Evolutionary conservation across 1,140 invertebrate genomes (phyloP), one percentile per base, ranked within the genome.

Genomic region (Pristionchus pacificus): DNA sequence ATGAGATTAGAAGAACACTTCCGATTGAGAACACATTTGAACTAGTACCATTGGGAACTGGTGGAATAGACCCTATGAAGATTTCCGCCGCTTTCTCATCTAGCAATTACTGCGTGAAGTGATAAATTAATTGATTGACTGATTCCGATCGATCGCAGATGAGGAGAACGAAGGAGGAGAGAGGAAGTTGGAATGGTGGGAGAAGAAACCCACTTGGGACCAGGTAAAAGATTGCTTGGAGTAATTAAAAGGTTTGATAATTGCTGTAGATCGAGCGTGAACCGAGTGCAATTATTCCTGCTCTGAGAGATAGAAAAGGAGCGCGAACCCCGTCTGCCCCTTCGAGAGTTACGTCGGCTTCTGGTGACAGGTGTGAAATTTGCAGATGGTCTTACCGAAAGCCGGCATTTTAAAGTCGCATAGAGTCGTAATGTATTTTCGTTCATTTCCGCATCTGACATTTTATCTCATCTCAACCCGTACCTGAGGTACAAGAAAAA

Each of bases 181-280:
- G 49, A 31, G 63, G 60, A 32, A 72, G 58, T n/a, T 49, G 27
- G 70, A 72, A 72, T 72, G 70, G 70, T 72, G 70, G 70, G 63
- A 72, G 30, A 72, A 66, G 61, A 65, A 65, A 33, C 63, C 32
- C 10, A 29, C 64, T 13, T 60, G 38, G 31, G 49, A 72, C 28
- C 62, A 59, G n/a, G 59, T 57, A 28, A 58, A 66, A 25, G 32
- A 66, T 10, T 49, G 19, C 19, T 49, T 49, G 38, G 38, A 49
- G 19, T 10, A 6, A 19, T 49, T 10, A 49, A 10, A 49, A 49
- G 38, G 6, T 49, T 19, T 49, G 38, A 49, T 10, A 10, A 19
- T 10, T 6, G 19, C 38, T 49, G 6, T 19, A 6, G 6, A 6
- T 10, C 10, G 64, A 38, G 13, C 24, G 24, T 19, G 29, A 58